Base-by-base conservation (phyloP, 2,888 invertebrate genomes). In the Iphiclides podalirius region DNA sequence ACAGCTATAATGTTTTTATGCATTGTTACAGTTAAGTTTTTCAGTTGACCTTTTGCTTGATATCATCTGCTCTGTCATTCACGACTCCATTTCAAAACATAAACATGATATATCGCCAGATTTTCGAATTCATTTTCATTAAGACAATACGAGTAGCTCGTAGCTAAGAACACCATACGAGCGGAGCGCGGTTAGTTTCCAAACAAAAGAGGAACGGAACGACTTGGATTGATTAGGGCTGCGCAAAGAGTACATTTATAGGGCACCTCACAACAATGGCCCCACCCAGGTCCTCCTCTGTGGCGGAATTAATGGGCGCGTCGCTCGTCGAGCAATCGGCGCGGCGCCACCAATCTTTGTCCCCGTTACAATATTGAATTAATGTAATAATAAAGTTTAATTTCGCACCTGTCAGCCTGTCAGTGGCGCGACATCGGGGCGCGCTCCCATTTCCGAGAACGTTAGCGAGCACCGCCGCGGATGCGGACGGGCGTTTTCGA, bases 361-460 rank as follows among this genome's bases (percentile, higher is more conserved):
- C 54, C 55, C 36, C 33, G 43, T 45, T 55, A 60, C 63, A 64
- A 67, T 69, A 70, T 68, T 66, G 61, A 69, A 67, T 67, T 66
- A 70, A 68, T 71, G 62, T 66, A 63, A 67, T 70, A 74, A 72
- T 72, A 67, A 70, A 73, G 58, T 75, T 78, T 75, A 79, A 82
- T 80, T 76, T 72, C 60, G 67, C 52, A 71, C 68, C 79, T 83
- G 84, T 80, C 85, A 75, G 53, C 67, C 67, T 61, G 64, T 67
- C 70, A 60, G 64, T 59, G 55, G 55, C 57, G 58, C 61, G 63
- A 67, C 67, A 71, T 61, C 59, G 58, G 55, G 44, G 53, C 55
- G 60, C 61, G 61, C 61, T 73, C 67, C 63, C 67, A 77, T 80
- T 81, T 79, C 79, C 79, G 70, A 69, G 65, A 62, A 70, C 67